These are phyloP conservation scores for Columbina picui DNA, from an alignment of 2,113 vertebrate species.

Conservation along the genomic window DNA sequence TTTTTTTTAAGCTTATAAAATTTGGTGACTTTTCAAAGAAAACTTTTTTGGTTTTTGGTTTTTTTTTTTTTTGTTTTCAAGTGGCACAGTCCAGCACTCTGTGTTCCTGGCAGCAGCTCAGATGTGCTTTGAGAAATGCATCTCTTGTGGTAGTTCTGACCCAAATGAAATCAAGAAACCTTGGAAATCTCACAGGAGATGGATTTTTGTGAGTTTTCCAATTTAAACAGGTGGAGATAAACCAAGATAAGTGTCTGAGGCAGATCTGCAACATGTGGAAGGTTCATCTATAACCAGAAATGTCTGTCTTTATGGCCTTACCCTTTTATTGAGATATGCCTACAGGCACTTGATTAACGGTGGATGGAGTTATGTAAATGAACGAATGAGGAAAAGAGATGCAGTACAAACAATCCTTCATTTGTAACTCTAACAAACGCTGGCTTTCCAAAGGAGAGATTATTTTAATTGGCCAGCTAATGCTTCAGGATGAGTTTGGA, in stretches of 20 bases:
- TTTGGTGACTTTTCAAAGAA: slow-evolving; percentile 51
- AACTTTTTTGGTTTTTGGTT: too few species aligned
- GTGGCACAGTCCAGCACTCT: slow-evolving; percentile 30
- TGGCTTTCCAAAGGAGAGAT: slow-evolving; percentile 1
- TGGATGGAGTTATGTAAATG: slow-evolving; percentile 20
- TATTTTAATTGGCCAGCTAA: slow-evolving; percentile 32
- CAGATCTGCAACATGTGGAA: background rate
- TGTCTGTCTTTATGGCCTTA: background rate
- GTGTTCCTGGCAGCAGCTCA: slow-evolving; percentile 56
- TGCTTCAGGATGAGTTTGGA: background rate
- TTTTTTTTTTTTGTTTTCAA: background rate
- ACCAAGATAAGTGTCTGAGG: slow-evolving; percentile 21
- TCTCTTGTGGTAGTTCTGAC: slow-evolving; percentile 35
- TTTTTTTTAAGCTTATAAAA: slow-evolving; percentile 35
- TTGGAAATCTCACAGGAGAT: slow-evolving; percentile 35
- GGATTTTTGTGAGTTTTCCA: slow-evolving; percentile 61
- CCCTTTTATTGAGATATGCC: background rate
- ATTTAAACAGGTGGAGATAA: slow-evolving; percentile 59
- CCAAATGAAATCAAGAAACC: slow-evolving; percentile 18
- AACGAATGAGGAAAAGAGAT: slow-evolving; percentile 5
- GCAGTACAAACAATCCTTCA: background rate
- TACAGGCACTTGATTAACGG: background rate
- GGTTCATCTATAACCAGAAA: slow-evolving; percentile 6
- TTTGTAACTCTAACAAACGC: slow-evolving; percentile 8
- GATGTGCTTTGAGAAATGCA: slow-evolving; percentile 15